Percentiles rank a stretch among this genome's conserved stretches.
These are phyloP conservation scores for Bursaphelenchus mucronatus DNA, from an alignment of 1,140 invertebrate species.

Conservation along the genomic window DNA sequence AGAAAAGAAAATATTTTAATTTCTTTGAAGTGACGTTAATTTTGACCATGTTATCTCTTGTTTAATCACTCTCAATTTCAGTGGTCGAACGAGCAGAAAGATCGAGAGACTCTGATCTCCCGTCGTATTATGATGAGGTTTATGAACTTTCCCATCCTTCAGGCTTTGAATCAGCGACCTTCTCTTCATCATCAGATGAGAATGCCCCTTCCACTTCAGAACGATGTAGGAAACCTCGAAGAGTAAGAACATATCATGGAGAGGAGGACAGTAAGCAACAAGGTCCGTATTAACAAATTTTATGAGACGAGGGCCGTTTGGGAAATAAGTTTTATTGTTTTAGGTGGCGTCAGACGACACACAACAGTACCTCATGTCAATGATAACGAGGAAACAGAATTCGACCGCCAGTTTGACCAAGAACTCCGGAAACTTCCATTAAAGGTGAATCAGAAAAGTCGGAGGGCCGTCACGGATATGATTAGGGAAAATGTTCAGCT, in stretches of 20 bases:
- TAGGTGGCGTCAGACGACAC: slow-evolving; percentile 27
- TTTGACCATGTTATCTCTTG: no score
- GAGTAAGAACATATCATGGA: slow-evolving; percentile 10
- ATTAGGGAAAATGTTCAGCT: slow-evolving; percentile 37
- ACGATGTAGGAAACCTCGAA: slow-evolving; percentile 4
- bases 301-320: no score
- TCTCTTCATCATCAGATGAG: slow-evolving; percentile 22
- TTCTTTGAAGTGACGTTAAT: no score
- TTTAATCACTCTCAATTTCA: neutral
- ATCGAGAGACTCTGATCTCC: slow-evolving; percentile 27
- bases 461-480: slow-evolving; percentile 34
- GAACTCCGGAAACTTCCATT: slow-evolving; percentile 29
- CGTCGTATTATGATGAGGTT: slow-evolving; percentile 39
- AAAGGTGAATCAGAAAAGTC: slow-evolving; percentile 15
- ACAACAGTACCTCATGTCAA: slow-evolving; percentile 36
- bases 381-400: slow-evolving; percentile 31
- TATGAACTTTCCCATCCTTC: slow-evolving; percentile 28
- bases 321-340: no score
- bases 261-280: neutral
- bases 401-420: slow-evolving; percentile 33
- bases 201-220: slow-evolving; percentile 20
- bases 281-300: neutral
- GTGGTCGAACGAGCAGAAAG: slow-evolving; percentile 37
- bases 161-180: slow-evolving; percentile 25
- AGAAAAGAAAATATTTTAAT: no score